phyloP scores from a whole-genome alignment of 2,797 vertebrate genomes.

The Pseudochirops corinnae region DNA sequence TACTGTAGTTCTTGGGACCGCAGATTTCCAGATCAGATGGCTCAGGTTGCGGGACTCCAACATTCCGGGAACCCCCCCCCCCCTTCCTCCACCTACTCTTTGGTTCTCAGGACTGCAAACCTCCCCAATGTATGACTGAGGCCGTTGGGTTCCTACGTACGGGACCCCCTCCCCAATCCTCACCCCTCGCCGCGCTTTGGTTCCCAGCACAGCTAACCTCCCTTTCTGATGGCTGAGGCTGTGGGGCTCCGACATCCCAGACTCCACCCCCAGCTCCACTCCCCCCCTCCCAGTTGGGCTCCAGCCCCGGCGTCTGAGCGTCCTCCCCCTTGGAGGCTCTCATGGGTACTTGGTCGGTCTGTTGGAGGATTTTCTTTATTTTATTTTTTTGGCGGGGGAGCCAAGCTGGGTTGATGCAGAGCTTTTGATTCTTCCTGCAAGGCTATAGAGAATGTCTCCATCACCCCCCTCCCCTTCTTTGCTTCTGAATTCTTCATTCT shows the following conservation, averaged over 20 bases:
- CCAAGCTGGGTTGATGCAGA: not conserved
- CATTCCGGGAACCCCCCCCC: not conserved
- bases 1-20: not conserved
- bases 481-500: constrained; percentile 34
- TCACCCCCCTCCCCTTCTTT: not conserved
- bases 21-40: not conserved
- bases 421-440: not conserved
- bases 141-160: not conserved
- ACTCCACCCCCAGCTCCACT: not conserved
- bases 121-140: not conserved
- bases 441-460: constrained; percentile 23
- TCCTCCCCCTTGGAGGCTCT: not conserved
- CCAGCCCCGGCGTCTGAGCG: not conserved
- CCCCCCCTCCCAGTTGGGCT: not conserved
- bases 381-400: not conserved
- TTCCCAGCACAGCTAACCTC: not conserved
- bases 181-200: not conserved
- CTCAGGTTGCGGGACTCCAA: not conserved
- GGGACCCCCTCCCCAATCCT: not conserved
- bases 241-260: not conserved
- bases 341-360: not conserved
- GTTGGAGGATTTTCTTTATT: not conserved
- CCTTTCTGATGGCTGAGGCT: not conserved
- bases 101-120: not conserved
- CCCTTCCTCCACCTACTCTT: not conserved